Percentiles rank a stretch among this genome's conserved stretches.
These are phyloP conservation scores for Lochmaea crataegi DNA, from an alignment of 2,888 invertebrate genomes.

Conservation along the genomic window DNA sequence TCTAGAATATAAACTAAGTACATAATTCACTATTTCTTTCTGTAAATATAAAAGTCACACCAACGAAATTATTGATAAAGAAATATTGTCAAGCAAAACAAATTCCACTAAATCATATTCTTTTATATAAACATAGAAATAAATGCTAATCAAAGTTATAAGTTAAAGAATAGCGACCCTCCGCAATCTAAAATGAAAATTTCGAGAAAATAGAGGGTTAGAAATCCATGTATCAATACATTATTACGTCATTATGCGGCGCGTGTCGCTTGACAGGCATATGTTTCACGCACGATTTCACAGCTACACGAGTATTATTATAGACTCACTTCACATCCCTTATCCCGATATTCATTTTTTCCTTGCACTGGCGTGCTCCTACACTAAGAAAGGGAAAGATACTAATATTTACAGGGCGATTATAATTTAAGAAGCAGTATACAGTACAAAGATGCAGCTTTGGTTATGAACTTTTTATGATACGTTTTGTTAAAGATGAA, in stretches of 20 bases:
- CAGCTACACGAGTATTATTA: constrained; percentile 52
- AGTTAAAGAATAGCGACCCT: constrained; percentile 40
- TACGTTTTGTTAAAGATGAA: no score
- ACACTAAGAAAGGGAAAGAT: neutral
- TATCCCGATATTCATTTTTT: constrained; percentile 25
- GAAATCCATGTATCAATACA: constrained; percentile 62
- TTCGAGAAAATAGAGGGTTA: constrained; percentile 52
- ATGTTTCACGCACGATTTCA: constrained; percentile 65
- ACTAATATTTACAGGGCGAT: neutral
- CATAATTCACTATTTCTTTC: no score
- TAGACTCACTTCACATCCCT: constrained; percentile 41
- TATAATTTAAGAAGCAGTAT: neutral
- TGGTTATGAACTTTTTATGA: no score
- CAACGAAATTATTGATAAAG: neutral
- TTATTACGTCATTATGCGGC: constrained; percentile 65
- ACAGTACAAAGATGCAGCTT: no score
- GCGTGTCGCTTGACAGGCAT: constrained; percentile 64
- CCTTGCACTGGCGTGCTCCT: neutral
- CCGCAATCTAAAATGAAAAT: constrained; percentile 28
- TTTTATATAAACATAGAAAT: constrained; percentile 8
- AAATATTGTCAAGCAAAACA: neutral
- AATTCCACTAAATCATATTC: neutral
- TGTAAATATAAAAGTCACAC: neutral
- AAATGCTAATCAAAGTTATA: constrained; percentile 11
- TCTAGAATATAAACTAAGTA: no score